Conservation (phyloP, 37 sponge, comb jelly and placozoan species). For the Lycopodina hypogea region DNA sequence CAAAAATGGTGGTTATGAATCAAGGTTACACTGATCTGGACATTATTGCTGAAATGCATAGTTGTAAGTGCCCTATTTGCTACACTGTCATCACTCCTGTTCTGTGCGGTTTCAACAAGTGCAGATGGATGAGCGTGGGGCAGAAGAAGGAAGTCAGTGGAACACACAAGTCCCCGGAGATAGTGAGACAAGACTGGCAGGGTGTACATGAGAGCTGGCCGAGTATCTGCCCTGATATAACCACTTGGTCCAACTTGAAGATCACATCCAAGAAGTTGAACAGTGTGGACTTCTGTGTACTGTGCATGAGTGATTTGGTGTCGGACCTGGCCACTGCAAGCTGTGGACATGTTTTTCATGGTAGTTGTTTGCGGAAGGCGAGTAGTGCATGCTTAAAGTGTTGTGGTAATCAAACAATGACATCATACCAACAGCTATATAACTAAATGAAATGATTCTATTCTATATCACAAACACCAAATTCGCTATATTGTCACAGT, state of each 20-base stretch:
- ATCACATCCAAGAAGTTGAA: constrained; percentile 4
- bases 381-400: background rate
- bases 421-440: background rate
- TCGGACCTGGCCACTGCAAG: background rate
- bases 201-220: background rate
- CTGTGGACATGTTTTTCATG: background rate
- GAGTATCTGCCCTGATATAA: background rate
- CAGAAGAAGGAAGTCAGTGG: background rate
- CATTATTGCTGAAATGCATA: background rate
- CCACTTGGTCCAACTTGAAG: background rate
- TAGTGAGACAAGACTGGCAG: background rate
- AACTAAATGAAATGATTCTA: too few species aligned
- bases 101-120: background rate
- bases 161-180: background rate
- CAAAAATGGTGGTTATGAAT: constrained; percentile 13
- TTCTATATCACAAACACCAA: too few species aligned
- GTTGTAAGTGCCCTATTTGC: constrained; percentile 15
- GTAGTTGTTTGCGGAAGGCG: background rate
- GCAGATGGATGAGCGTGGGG: constrained; percentile 13
- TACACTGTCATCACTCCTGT: background rate
- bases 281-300: background rate
- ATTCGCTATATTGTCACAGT: too few species aligned
- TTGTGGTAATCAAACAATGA: background rate
- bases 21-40: constrained; percentile 6
- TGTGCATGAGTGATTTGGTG: background rate